Evolutionary conservation across 2,888 invertebrate genomes (phyloP), one percentile per base, ranked within the genome.

Genomic region (Macaria liturata): DNA sequence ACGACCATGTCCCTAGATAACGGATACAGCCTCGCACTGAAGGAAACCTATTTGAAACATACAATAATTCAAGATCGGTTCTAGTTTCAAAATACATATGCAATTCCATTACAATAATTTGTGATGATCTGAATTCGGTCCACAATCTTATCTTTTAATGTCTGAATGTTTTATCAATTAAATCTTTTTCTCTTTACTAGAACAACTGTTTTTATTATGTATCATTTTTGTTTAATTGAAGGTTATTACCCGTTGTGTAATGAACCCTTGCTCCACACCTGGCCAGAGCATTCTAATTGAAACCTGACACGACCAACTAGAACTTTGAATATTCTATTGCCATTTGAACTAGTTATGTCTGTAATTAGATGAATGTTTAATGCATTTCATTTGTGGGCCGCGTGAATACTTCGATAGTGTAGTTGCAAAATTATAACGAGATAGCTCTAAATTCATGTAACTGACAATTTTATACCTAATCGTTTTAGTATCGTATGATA

Each of bases 311-410:
- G 64, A 66, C 61, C 55, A 67, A 65, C 68, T 68, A 70, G 62
- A 70, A 64, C 68, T 74, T 71, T 76, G 73, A 78, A 77, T 75
- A 76, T 78, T 79, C 72, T 71, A 76, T 74, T 70, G 72, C 73
- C 64, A 65, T 67, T 74, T 71, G 75, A 66, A 65, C 71, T 67
- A 66, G 66, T 70, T 74, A 71, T 9, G 43, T 47, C 43, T 32
- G 32, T 54, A 42, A 53, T 42, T 53, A 46, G 39, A 46, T 32
- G 7, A 46, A 54, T 54, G 53, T 54, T 34, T 43, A 54, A 43
- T 30, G 34, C 43, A 48, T 42, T 8, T 37, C 4, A 52, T 9
- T 40, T 31, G 39, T 8, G 31, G 7, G 5, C 40, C 34, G 46
- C 46, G 40, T 31, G 32, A 46, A 46, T 31, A 39, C 34, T 37